phyloP scores from a whole-genome alignment of 2,888 invertebrate genomes.

The Calephelis perditalis region DNA sequence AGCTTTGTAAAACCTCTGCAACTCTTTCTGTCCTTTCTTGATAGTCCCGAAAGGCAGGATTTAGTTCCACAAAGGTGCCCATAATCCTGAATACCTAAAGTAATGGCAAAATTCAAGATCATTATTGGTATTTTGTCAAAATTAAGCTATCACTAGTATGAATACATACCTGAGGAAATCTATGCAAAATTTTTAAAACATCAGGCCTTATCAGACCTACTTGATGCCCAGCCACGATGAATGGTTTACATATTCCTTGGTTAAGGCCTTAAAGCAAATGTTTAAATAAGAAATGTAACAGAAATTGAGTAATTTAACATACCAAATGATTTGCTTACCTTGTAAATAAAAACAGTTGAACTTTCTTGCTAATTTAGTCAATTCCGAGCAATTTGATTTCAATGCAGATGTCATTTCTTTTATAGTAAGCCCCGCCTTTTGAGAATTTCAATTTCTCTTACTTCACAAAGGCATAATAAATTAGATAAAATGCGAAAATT shows the following conservation, averaged over 20 bases:
- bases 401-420: slow-evolving; percentile 69
- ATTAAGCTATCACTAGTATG: not conserved
- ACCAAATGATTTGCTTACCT: slow-evolving; percentile 71
- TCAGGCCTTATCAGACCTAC: slow-evolving; percentile 92
- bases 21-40: slow-evolving; percentile 87
- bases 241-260: slow-evolving; percentile 89
- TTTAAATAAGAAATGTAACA: slow-evolving; percentile 24
- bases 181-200: slow-evolving; percentile 87
- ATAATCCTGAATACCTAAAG: slow-evolving; percentile 84
- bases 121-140: too few species aligned
- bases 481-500: not conserved
- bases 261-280: slow-evolving; percentile 80
- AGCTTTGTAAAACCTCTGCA: slow-evolving; percentile 86
- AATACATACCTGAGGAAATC: slow-evolving; percentile 86
- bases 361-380: slow-evolving; percentile 89
- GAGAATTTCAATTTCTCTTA: not conserved
- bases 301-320: not conserved
- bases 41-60: slow-evolving; percentile 92
- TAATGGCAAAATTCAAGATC: not conserved
- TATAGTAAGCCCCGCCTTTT: slow-evolving; percentile 43
- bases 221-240: slow-evolving; percentile 92
- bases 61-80: slow-evolving; percentile 86
- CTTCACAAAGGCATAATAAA: slow-evolving; percentile 11
- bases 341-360: slow-evolving; percentile 94
- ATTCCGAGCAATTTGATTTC: slow-evolving; percentile 67